Conservation (phyloP, 2,113 vertebrate genomes). For the Corythoichthys haematopterus region DNA sequence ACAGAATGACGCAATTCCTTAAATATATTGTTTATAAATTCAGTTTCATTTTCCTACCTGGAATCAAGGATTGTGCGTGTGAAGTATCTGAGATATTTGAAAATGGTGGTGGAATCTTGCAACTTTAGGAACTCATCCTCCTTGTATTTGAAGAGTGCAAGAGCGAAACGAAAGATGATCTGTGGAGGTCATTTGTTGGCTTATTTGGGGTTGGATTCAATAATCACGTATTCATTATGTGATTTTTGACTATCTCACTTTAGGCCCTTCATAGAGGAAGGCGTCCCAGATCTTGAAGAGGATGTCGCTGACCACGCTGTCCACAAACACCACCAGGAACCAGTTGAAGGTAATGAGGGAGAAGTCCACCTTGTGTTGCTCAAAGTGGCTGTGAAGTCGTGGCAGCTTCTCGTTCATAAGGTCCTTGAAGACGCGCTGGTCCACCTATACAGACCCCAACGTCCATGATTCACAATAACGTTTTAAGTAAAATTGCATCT, state of each 20-base stretch:
- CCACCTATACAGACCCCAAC: constrained; percentile 74
- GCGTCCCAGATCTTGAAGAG: constrained; percentile 98
- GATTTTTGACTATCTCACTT: constrained; percentile 70
- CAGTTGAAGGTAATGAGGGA: constrained; percentile 99
- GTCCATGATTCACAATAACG: not conserved
- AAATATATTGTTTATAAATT: too few species aligned
- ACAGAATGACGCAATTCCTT: not conserved
- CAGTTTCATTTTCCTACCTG: constrained; percentile 67
- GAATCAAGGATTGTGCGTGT: constrained; percentile 87
- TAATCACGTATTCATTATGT: too few species aligned
- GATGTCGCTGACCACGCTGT: constrained; percentile 92
- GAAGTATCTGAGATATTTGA: constrained; percentile 93
- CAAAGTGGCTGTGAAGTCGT: constrained; percentile 86
- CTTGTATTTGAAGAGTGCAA: constrained; percentile 93
- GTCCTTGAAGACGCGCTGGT: constrained; percentile 96
- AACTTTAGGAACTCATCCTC: constrained; percentile 93
- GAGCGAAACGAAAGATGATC: constrained; percentile 94
- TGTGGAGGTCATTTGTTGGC: constrained; percentile 42
- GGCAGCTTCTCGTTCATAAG: constrained; percentile 94
- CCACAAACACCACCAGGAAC: constrained; percentile 97
- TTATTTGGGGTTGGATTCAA: too few species aligned
- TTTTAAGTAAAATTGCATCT: not conserved
- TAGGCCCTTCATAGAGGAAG: constrained; percentile 94
- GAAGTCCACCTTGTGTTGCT: constrained; percentile 89
- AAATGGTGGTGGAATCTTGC: constrained; percentile 87